A percentile compares a stretch with the other conserved stretches of the same genome.
Conservation (phyloP, 2,797 vertebrate species). For the Lophius americanus region DNA sequence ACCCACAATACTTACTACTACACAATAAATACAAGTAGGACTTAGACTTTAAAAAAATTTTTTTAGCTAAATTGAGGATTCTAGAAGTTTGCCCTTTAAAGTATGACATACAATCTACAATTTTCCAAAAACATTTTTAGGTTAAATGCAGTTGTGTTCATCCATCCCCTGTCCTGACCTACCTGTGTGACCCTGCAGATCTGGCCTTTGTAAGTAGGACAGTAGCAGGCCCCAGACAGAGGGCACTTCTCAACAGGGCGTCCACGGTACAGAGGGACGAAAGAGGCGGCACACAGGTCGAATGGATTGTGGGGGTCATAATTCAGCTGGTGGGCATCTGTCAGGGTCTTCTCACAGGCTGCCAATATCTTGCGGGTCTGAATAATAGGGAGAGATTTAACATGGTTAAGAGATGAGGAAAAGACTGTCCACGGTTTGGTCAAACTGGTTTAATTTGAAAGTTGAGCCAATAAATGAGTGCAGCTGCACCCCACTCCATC, state of each 20-base stretch:
- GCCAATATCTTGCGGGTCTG: conserved; percentile 96
- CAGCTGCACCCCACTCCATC: no score
- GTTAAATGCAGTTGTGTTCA: no score
- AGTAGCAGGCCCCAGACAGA: conserved; percentile 95
- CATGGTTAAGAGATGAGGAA: neutral
- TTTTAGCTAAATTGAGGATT: no score
- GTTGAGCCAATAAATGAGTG: no score
- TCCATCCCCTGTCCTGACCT: neutral
- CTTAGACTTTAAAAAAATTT: no score
- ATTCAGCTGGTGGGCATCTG: conserved; percentile 91
- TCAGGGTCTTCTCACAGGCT: conserved; percentile 94
- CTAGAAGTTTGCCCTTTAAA: neutral
- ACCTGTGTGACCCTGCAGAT: conserved; percentile 94
- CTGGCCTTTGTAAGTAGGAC: conserved; percentile 92
- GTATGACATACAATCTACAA: neutral
- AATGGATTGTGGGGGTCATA: conserved; percentile 99
- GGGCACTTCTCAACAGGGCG: conserved; percentile 95
- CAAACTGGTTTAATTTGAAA: no score
- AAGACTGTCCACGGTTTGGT: neutral
- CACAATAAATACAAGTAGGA: no score
- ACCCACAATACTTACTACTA: no score
- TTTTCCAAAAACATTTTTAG: neutral
- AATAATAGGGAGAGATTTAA: conserved; percentile 15
- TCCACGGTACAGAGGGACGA: conserved; percentile 92
- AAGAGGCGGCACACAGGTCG: conserved; percentile 94